Conservation (phyloP, 2,113 vertebrate genomes). For the Bagarius yarrelli region DNA sequence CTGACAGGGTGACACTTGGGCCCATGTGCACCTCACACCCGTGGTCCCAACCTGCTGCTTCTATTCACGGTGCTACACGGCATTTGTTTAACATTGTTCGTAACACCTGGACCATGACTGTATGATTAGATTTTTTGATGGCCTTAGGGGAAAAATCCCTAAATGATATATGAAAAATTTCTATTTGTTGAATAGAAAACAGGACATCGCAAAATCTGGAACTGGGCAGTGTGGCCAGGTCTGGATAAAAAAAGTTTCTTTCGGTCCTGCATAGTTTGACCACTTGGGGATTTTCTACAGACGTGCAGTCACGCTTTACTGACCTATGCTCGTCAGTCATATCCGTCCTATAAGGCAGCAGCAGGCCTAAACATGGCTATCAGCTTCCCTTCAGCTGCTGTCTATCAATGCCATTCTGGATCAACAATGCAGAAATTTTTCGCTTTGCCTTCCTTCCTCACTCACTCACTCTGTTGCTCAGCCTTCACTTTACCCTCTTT, state of each 20-base stretch:
- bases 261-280: conserved; percentile 54
- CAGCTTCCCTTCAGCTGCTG: conserved; percentile 78
- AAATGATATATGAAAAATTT: not conserved
- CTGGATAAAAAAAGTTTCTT: conserved; percentile 59
- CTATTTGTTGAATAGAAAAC: conserved; percentile 9
- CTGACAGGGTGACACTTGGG: conserved; percentile 46
- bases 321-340: conserved; percentile 73
- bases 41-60: conserved; percentile 37
- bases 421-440: conserved; percentile 79
- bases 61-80: conserved; percentile 12
- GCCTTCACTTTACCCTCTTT: conserved; percentile 53
- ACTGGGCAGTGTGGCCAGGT: conserved; percentile 62
- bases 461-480: conserved; percentile 67
- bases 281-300: conserved; percentile 65
- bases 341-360: conserved; percentile 73
- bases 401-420: conserved; percentile 80
- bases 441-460: conserved; percentile 54
- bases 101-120: conserved; percentile 8
- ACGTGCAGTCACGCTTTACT: conserved; percentile 71
- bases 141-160: conserved; percentile 25
- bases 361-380: conserved; percentile 77
- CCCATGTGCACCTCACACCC: conserved; percentile 33
- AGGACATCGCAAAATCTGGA: conserved; percentile 54
- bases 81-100: conserved; percentile 41
- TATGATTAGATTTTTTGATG: conserved; percentile 32